Base-by-base conservation (phyloP, 2,888 invertebrate species). In the Carterocephalus palaemon region DNA sequence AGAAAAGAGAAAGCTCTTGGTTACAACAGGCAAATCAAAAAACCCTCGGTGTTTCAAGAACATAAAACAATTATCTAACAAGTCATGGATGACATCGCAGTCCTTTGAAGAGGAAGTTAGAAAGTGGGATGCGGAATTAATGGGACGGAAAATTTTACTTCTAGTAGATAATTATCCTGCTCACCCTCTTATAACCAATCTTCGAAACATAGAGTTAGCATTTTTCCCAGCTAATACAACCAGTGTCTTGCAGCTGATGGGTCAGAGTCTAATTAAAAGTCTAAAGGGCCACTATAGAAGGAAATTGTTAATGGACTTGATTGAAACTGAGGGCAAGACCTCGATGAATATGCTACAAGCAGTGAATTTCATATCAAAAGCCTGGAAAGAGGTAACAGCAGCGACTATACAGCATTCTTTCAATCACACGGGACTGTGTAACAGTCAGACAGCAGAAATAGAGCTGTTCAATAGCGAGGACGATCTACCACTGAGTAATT, bases 41-140 rank as follows among this genome's bases (percentile, higher is more conserved):
- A 61, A 63, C 7, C 61, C 62, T 9, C 52, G 61, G 3, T 70
- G 64, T 57, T 70, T 71, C 15, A 64, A 62, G 47, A 60, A 62
- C 51, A 54, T 64, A 2, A 60, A 59, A 48, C 49, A 53, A 5
- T 54, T 65, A n/a, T n/a, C n/a, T n/a, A n/a, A n/a, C n/a, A n/a
- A n/a, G n/a, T 9, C 2, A 4, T 23, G 4, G 1, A 66, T 64
- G 59, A 61, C 60, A 1, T 4, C 4, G 2, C 36, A 31, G 16
- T 5, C 59, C 40, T 63, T 60, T 55, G 51, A 53, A 52, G 48
- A 57, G 7, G 48, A 51, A 47, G 37, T 61, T 24, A n/a, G 48
- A 46, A 54, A 46, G 5, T 60, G 57, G 56, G 59, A 64, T 48
- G 40, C 46, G 4, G 53, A 54, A 51, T 51, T 52, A 42, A 57